These are phyloP conservation scores for Metalampra italica DNA, from an alignment of 2,888 invertebrate genomes.

Conservation along the genomic window DNA sequence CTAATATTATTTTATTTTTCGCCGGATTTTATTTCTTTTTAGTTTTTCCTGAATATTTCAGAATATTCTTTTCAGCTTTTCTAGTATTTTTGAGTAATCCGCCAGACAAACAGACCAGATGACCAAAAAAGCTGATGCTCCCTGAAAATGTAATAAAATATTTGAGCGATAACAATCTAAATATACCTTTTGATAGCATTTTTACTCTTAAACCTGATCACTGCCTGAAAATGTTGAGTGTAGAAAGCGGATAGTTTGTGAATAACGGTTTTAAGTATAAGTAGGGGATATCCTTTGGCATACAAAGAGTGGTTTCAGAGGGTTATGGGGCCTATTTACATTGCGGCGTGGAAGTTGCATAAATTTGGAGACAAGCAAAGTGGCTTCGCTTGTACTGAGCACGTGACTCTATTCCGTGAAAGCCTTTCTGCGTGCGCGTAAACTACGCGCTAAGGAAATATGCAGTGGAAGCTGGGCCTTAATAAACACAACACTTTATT, in stretches of 20 bases:
- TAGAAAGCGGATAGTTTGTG: background rate
- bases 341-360: slow-evolving; percentile 43
- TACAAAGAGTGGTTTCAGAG: slow-evolving; percentile 5
- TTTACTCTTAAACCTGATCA: too few species aligned
- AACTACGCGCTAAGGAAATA: slow-evolving; percentile 6
- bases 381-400: slow-evolving; percentile 55
- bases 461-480: background rate
- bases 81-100: too few species aligned
- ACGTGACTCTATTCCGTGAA: slow-evolving; percentile 57
- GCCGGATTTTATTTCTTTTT: too few species aligned
- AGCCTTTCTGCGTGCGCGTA: slow-evolving; percentile 22
- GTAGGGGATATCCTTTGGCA: background rate
- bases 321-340: slow-evolving; percentile 13
- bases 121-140: too few species aligned
- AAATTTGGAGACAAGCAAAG: slow-evolving; percentile 61
- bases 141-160: too few species aligned
- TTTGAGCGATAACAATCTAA: too few species aligned
- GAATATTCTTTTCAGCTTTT: too few species aligned
- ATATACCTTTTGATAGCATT: too few species aligned
- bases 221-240: too few species aligned
- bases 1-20: too few species aligned
- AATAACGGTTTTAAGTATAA: background rate
- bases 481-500: background rate
- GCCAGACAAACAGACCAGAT: too few species aligned
- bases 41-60: too few species aligned